Evolutionary conservation across 2,888 invertebrate species (phyloP).

Genomic region (Hyles lineata): DNA sequence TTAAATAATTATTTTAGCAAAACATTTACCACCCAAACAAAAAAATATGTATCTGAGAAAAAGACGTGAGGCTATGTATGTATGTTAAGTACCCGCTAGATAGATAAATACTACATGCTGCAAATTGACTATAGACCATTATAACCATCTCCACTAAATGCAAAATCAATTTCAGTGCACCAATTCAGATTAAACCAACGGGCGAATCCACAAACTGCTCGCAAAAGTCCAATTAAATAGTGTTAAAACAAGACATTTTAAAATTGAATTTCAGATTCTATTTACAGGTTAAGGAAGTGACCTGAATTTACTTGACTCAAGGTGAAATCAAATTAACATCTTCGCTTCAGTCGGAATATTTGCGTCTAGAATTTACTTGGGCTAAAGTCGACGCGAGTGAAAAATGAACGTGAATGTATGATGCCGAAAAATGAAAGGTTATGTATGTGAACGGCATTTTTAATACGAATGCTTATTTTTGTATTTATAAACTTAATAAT

Average conservation of each 20-base stretch:
- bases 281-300: slow-evolving; percentile 59
- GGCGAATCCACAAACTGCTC: background rate
- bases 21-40: too few relatives aligned
- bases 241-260: slow-evolving; percentile 35
- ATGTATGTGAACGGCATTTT: slow-evolving; percentile 8
- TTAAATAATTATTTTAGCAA: too few relatives aligned
- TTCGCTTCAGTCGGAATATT: slow-evolving; percentile 53
- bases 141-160: background rate
- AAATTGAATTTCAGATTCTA: slow-evolving; percentile 44
- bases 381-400: slow-evolving; percentile 32
- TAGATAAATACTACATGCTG: too few relatives aligned
- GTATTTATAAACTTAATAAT: background rate
- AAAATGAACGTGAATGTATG: background rate
- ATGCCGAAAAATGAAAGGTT: background rate
- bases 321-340: slow-evolving; percentile 61
- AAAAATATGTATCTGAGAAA: too few relatives aligned
- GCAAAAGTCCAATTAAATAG: background rate
- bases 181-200: background rate
- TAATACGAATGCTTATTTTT: background rate
- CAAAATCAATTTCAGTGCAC: background rate
- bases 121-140: too few relatives aligned
- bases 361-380: slow-evolving; percentile 47
- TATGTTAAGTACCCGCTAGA: too few relatives aligned
- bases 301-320: slow-evolving; percentile 56
- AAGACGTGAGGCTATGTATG: too few relatives aligned